These are phyloP conservation scores for Variabilichromis moorii DNA, from an alignment of 2,113 vertebrate species.

Conservation along the genomic window DNA sequence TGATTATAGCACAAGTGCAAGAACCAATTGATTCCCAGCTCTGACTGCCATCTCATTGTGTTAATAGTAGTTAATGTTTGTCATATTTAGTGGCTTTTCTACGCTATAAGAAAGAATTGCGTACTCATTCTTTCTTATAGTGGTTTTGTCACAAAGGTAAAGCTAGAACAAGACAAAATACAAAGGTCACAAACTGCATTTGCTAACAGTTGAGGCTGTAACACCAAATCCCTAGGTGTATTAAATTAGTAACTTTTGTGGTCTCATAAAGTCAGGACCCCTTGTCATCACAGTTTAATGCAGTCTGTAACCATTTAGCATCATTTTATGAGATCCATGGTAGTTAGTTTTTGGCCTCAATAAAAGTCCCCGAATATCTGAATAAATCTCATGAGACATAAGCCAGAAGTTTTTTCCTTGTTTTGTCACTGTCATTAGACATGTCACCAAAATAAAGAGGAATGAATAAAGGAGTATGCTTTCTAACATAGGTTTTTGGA, in stretches of 20 bases:
- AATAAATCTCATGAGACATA: neutral
- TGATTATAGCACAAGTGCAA: neutral
- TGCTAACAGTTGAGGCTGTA: neutral
- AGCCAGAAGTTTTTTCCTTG: neutral
- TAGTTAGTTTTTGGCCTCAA: neutral
- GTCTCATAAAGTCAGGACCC: neutral
- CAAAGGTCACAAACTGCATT: neutral
- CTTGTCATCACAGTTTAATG: neutral
- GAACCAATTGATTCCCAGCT: neutral
- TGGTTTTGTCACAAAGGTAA: neutral
- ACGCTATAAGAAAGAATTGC: neutral
- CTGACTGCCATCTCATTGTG: neutral
- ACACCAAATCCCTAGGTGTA: neutral
- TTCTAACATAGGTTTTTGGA: neutral
- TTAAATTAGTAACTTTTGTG: neutral
- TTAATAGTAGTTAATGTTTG: neutral
- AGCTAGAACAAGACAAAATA: neutral
- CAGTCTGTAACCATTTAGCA: neutral
- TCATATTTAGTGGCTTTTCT: neutral
- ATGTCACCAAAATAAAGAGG: neutral
- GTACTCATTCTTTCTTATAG: neutral
- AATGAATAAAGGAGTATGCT: neutral
- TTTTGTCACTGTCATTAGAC: neutral
- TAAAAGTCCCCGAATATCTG: neutral
- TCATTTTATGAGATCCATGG: neutral